Base-by-base conservation (phyloP, 2,113 vertebrate species). In the Daubentonia madagascariensis region DNA sequence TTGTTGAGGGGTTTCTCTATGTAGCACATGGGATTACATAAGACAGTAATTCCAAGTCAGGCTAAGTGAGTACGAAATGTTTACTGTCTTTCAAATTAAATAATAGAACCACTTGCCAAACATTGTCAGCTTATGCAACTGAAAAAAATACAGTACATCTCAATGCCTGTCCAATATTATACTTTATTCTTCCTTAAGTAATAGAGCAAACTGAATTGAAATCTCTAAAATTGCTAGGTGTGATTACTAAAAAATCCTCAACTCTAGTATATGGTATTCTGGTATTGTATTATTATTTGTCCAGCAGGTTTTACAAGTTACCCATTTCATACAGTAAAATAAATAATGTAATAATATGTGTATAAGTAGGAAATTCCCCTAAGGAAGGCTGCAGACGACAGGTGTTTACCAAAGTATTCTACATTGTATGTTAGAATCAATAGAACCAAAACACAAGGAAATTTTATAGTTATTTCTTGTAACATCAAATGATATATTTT, bases 21-120 rank as follows among this genome's bases (percentile, higher is more conserved):
- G 6, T 43, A 87, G 22, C 50, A 22, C 3, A 79, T 37, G 17
- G 32, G 6, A 90, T 61, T 65, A 81, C 30, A 85, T 81, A 93
- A 65, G 12, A 72, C 8, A 78, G 30, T 54, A 90, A 95, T 59
- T 92, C 32, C 28, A 93, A 76, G 16, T 65, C 48, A 94, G 30
- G 28, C 20, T 84, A 91, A 89, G 45, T 8, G 28, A 83, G 18
- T 40, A 86, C 85, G 92, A 91, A 80, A 95, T 54, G 10, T 88
- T 89, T 95, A 30, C 18, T 70, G 28, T 85, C 73, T 91, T 95
- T 95, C 76, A 84, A 79, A 68, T 52, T 96, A 93, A 88, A 89
- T 52, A 70, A 50, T 18, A 72, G 78, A 89, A 91, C 5, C 23
- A 83, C 18, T 68, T 96, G 75, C 7, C 35, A 80, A 54, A 9